A percentile compares a stretch with the other conserved stretches of the same genome.
phyloP scores from a whole-genome alignment of 2,888 invertebrate species.

The Hirtodrosophila histrioides region DNA sequence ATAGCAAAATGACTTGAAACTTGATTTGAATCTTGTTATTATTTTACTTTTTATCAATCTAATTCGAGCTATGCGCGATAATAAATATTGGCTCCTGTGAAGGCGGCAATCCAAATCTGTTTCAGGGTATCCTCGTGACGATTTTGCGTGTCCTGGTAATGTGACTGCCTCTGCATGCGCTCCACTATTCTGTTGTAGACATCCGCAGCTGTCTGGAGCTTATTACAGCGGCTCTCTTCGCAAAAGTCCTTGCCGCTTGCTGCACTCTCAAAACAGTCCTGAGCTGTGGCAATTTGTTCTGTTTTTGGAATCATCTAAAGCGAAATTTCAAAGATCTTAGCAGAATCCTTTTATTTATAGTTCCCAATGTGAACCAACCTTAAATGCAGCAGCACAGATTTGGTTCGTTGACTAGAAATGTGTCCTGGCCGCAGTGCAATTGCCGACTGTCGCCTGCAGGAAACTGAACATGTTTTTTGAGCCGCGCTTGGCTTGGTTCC shows the following conservation, averaged over 20 bases:
- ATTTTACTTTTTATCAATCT: not conserved
- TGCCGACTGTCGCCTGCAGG: constrained; percentile 58
- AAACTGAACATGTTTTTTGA: constrained; percentile 49
- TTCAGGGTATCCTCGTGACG: constrained; percentile 23
- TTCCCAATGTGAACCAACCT: not conserved
- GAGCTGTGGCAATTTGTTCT: constrained; percentile 23
- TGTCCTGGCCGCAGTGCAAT: constrained; percentile 54
- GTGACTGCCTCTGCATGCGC: constrained; percentile 17
- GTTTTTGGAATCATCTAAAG: constrained; percentile 58
- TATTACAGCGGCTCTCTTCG: constrained; percentile 57
- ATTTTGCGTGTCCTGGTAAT: not conserved
- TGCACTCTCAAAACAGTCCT: constrained; percentile 2
- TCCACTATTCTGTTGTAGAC: constrained; percentile 49
- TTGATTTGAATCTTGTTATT: no score
- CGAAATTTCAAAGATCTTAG: no score
- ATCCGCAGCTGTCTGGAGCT: constrained; percentile 47
- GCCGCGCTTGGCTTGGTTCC: constrained; percentile 50
- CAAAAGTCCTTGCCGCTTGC: constrained; percentile 4
- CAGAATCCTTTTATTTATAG: no score
- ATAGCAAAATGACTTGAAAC: no score
- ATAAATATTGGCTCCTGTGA: constrained; percentile 58
- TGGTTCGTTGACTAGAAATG: constrained; percentile 53
- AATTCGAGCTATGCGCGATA: constrained; percentile 42
- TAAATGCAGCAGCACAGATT: constrained; percentile 39
- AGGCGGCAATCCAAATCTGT: constrained; percentile 61